Conservation (phyloP, 1,140 invertebrate species). For the Chlorops oryzae region DNA sequence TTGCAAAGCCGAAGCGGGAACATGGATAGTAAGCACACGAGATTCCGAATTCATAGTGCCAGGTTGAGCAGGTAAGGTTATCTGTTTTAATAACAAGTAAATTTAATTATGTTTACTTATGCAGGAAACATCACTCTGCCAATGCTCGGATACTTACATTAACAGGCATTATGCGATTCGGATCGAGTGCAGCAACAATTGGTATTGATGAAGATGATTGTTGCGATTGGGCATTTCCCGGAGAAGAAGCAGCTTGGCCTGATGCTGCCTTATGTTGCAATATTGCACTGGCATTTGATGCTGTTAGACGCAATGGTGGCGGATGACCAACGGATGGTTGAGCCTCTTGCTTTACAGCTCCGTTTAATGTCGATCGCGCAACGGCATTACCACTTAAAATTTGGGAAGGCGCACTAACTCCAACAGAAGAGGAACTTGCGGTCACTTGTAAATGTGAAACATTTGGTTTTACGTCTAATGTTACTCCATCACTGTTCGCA, state of each 20-base stretch:
- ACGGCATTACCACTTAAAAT: no score
- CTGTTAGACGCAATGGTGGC: constrained; percentile 7
- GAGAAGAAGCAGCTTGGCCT: constrained; percentile 14
- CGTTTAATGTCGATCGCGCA: constrained; percentile 11
- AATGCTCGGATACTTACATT: constrained; percentile 27
- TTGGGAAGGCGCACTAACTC: constrained; percentile 18
- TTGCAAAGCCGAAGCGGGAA: constrained; percentile 74
- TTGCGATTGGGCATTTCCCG: constrained; percentile 16
- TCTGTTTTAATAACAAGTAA: constrained; percentile 22
- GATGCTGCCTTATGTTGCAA: constrained; percentile 39
- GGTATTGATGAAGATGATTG: constrained; percentile 43
- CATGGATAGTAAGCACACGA: constrained; percentile 72
- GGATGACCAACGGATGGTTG: no score
- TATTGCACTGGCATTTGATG: constrained; percentile 21
- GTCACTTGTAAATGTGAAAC: constrained; percentile 10
- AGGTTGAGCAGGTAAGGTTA: constrained; percentile 61
- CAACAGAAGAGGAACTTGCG: no score
- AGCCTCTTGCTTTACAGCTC: constrained; percentile 15
- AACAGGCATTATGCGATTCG: constrained; percentile 47
- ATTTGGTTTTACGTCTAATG: constrained; percentile 15
- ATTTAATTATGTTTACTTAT: neutral
- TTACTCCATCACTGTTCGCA: constrained; percentile 6
- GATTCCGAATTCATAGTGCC: constrained; percentile 60
- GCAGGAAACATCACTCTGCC: neutral
- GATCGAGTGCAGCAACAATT: constrained; percentile 44